Percentiles rank a stretch among this genome's conserved stretches.
Evolutionary conservation across 30 jellyfish, hydroid and myxozoan genomes (phyloP).

Genomic region (Chironex yamaguchii): DNA sequence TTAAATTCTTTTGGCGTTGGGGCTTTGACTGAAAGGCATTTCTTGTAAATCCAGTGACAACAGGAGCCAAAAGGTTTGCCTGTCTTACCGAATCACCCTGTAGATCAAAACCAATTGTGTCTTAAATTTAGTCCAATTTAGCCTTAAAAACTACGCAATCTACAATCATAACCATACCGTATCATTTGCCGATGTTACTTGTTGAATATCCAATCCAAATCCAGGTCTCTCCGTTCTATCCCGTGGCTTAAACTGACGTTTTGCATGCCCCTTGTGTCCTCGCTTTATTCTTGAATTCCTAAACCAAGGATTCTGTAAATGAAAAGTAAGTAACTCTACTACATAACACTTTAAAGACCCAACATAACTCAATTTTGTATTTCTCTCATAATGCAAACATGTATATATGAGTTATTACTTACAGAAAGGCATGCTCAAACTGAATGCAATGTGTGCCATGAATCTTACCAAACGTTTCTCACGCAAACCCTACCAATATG

Average conservation of each 20-base stretch:
- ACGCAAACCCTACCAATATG: too few relatives aligned
- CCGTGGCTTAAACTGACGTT: conserved; percentile 86
- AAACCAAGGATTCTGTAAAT: conserved; percentile 90
- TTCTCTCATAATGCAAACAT: too few relatives aligned
- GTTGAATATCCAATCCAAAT: conserved; percentile 77
- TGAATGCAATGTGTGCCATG: too few relatives aligned
- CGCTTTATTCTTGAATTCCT: conserved; percentile 82
- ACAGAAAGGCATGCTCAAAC: too few relatives aligned
- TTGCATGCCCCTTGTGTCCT: conserved; percentile 45
- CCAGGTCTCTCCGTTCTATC: conserved; percentile 86
- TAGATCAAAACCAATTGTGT: too few relatives aligned
- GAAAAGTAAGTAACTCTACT: background rate
- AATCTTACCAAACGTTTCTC: too few relatives aligned
- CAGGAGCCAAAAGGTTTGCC: too few relatives aligned
- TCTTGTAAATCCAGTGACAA: background rate
- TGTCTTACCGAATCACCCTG: too few relatives aligned
- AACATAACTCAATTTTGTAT: too few relatives aligned
- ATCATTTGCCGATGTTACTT: conserved; percentile 62
- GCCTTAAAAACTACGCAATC: too few relatives aligned
- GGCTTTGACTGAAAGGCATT: background rate
- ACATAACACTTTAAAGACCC: background rate
- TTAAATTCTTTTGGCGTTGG: background rate
- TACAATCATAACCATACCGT: conserved; percentile 41
- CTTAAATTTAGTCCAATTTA: too few relatives aligned
- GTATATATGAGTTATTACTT: too few relatives aligned